phyloP scores from a whole-genome alignment of 2,888 invertebrate genomes.

The Eupithecia inturbata region DNA sequence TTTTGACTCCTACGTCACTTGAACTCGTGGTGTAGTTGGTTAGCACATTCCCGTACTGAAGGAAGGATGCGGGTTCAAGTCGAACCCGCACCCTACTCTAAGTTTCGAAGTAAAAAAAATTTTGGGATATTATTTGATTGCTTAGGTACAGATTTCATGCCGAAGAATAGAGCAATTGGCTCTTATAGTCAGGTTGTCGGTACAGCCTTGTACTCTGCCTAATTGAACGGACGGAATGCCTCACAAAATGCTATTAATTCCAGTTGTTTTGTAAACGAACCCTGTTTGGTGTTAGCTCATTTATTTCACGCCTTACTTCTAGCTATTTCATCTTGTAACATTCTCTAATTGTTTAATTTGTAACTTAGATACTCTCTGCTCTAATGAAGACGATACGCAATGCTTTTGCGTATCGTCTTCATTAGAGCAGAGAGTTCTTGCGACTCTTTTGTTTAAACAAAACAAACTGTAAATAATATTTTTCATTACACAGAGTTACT shows the following conservation, averaged over 20 bases:
- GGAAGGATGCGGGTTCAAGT: too few relatives aligned
- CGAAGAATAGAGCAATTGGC: not conserved
- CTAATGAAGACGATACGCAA: not conserved
- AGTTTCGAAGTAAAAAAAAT: too few relatives aligned
- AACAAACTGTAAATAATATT: too few relatives aligned
- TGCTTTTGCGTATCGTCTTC: not conserved
- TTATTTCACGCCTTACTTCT: constrained; percentile 28
- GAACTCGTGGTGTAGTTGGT: too few relatives aligned
- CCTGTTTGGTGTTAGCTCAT: constrained; percentile 29
- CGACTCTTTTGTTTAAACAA: not conserved
- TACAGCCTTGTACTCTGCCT: constrained; percentile 29
- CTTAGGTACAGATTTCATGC: not conserved
- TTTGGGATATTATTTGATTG: too few relatives aligned
- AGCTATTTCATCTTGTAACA: constrained; percentile 20
- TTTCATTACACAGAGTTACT: too few relatives aligned
- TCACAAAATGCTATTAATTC: constrained; percentile 42
- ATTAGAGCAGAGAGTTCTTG: too few relatives aligned
- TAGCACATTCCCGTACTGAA: too few relatives aligned
- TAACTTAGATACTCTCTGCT: not conserved
- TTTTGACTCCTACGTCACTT: too few relatives aligned
- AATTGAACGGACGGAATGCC: constrained; percentile 43
- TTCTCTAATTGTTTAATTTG: constrained; percentile 1
- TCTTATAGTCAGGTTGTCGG: constrained; percentile 6
- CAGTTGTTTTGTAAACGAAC: constrained; percentile 34
- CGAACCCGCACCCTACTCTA: too few relatives aligned